phyloP scores from a whole-genome alignment of 2,888 invertebrate species.

The Tinea semifulvella region DNA sequence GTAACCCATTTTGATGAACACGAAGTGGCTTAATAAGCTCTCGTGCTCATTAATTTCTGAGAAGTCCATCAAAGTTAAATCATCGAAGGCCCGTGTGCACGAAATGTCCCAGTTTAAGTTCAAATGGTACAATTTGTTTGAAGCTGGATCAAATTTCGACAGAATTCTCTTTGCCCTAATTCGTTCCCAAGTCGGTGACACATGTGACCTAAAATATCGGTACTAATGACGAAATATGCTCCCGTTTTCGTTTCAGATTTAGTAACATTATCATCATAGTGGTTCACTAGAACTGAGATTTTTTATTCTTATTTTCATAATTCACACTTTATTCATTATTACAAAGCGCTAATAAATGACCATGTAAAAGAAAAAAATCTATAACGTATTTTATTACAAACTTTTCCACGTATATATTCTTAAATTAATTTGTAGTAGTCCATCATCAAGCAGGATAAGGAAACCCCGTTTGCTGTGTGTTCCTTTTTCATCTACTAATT shows the following conservation, averaged over 20 bases:
- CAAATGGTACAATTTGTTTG: background rate
- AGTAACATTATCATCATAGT: too few species aligned
- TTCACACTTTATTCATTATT: too few species aligned
- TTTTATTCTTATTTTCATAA: too few species aligned
- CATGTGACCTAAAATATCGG: constrained; percentile 6
- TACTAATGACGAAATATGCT: background rate
- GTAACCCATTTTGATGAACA: background rate
- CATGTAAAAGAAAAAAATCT: too few species aligned
- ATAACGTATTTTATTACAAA: too few species aligned
- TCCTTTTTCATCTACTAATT: too few species aligned
- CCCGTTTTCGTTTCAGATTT: background rate
- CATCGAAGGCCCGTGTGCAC: background rate
- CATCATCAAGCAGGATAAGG: too few species aligned
- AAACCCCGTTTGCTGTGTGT: too few species aligned
- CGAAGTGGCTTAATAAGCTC: background rate
- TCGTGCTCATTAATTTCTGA: constrained; percentile 2
- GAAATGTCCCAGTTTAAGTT: background rate
- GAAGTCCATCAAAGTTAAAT: constrained; percentile 7
- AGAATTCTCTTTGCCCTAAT: background rate
- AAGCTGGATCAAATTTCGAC: constrained; percentile 2
- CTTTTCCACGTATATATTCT: too few species aligned
- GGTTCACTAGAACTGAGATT: too few species aligned
- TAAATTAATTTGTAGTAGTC: too few species aligned
- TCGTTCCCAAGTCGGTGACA: background rate
- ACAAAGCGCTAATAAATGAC: too few species aligned